These are phyloP conservation scores for Drosophila multiciliata DNA, from an alignment of 2,888 invertebrate genomes.

Conservation along the genomic window DNA sequence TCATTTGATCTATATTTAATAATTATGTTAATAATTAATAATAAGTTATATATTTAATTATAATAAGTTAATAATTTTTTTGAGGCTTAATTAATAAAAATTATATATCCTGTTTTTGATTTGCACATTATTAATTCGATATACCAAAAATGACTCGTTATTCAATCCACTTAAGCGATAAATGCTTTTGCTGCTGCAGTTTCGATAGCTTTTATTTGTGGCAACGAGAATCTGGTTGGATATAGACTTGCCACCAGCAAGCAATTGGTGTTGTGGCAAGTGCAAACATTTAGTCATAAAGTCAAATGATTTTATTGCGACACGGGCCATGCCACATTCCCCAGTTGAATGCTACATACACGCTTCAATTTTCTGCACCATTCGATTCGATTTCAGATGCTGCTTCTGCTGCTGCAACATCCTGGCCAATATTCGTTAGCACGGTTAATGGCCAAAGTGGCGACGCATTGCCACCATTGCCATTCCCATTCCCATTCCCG, in stretches of 20 bases:
- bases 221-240: neutral
- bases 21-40: no score
- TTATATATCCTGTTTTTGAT: neutral
- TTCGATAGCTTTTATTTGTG: neutral
- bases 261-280: slow-evolving; percentile 34
- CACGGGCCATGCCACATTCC: slow-evolving; percentile 32
- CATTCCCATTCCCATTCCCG: slow-evolving; percentile 3
- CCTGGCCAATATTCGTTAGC: slow-evolving; percentile 59
- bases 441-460: slow-evolving; percentile 57
- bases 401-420: slow-evolving; percentile 31
- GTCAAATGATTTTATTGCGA: slow-evolving; percentile 70
- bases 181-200: neutral
- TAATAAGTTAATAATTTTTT: neutral
- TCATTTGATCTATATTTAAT: no score
- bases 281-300: slow-evolving; percentile 65
- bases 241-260: slow-evolving; percentile 11
- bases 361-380: slow-evolving; percentile 2
- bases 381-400: slow-evolving; percentile 15
- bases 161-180: neutral
- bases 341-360: slow-evolving; percentile 9
- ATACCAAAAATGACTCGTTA: neutral
- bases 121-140: neutral
- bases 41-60: no score
- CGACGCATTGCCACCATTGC: slow-evolving; percentile 40
- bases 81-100: neutral